A percentile compares a stretch with the other conserved stretches of the same genome.
phyloP scores from a whole-genome alignment of 2,888 invertebrate species.

The Cheilosia scutellata region DNA sequence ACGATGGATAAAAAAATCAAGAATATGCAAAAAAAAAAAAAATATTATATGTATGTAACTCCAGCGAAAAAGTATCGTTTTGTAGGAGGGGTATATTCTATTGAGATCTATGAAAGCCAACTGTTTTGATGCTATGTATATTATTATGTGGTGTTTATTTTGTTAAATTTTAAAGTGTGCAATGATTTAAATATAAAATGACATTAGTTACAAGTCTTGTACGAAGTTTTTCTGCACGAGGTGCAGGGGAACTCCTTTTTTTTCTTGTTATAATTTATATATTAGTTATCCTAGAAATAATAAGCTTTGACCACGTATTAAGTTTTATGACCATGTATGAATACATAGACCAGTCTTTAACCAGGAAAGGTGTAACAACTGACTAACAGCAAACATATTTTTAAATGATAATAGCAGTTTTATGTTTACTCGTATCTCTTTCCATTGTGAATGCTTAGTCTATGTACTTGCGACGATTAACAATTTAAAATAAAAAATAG shows the following conservation, averaged over 20 bases:
- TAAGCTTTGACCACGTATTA: constrained; percentile 52
- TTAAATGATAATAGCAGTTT: constrained; percentile 9
- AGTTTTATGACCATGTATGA: constrained; percentile 55
- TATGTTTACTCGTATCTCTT: neutral
- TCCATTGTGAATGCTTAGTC: constrained; percentile 30
- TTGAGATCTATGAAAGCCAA: constrained; percentile 74
- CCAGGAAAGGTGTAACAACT: constrained; percentile 7
- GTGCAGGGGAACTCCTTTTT: constrained; percentile 27
- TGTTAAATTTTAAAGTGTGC: constrained; percentile 14
- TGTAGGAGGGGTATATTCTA: constrained; percentile 50
- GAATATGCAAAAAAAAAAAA: constrained; percentile 46
- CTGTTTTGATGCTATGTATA: constrained; percentile 66
- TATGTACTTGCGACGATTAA: constrained; percentile 57
- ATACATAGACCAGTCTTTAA: constrained; percentile 22
- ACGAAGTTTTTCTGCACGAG: constrained; percentile 17
- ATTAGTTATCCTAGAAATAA: constrained; percentile 48
- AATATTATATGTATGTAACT: constrained; percentile 8
- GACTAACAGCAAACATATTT: constrained; percentile 17
- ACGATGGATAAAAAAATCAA: constrained; percentile 30
- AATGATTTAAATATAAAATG: constrained; percentile 37
- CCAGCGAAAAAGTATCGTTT: constrained; percentile 22
- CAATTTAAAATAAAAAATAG: constrained; percentile 54
- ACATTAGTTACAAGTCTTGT: constrained; percentile 32
- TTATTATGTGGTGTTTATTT: constrained; percentile 8
- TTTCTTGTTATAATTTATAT: constrained; percentile 49